A percentile compares a stretch with the other conserved stretches of the same genome.
These are phyloP conservation scores for Macrotrachela quadricornifera DNA, from an alignment of 1,140 invertebrate species.

Conservation along the genomic window DNA sequence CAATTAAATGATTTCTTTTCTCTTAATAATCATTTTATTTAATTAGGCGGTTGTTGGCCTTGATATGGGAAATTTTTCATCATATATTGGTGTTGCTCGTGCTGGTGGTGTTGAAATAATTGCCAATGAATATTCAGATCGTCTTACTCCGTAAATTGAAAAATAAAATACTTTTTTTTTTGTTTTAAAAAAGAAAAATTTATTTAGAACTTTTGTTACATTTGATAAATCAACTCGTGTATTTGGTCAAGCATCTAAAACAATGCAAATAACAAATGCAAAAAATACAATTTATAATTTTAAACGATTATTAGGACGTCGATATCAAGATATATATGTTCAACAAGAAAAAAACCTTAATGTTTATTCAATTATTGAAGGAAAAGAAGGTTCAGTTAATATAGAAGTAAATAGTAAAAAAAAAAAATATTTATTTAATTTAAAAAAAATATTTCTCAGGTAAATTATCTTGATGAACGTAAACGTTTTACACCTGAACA, in stretches of 20 bases:
- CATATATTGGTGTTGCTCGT: constrained; percentile 82
- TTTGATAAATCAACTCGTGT: constrained; percentile 73
- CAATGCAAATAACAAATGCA: constrained; percentile 84
- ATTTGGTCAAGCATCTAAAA: constrained; percentile 83
- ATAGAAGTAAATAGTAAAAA: neutral
- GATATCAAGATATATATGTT: constrained; percentile 61
- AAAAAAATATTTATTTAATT: too few relatives aligned
- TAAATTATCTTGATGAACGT: constrained; percentile 5
- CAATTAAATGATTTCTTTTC: too few relatives aligned
- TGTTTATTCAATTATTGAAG: constrained; percentile 49
- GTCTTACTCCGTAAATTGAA: constrained; percentile 61
- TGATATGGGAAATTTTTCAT: constrained; percentile 89
- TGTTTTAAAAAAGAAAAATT: neutral
- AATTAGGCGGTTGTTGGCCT: constrained; percentile 63
- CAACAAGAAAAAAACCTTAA: constrained; percentile 52
- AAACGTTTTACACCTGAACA: constrained; percentile 70
- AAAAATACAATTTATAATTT: constrained; percentile 85
- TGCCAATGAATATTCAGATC: constrained; percentile 88
- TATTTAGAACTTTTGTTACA: constrained; percentile 69
- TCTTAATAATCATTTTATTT: too few relatives aligned
- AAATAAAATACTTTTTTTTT: neutral
- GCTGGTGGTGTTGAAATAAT: constrained; percentile 94
- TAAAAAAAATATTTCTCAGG: too few relatives aligned
- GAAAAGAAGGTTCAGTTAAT: constrained; percentile 36
- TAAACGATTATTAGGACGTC: constrained; percentile 63